Evolutionary conservation across 2,797 vertebrate species (phyloP).

Genomic region (Micromesistius poutassou): DNA sequence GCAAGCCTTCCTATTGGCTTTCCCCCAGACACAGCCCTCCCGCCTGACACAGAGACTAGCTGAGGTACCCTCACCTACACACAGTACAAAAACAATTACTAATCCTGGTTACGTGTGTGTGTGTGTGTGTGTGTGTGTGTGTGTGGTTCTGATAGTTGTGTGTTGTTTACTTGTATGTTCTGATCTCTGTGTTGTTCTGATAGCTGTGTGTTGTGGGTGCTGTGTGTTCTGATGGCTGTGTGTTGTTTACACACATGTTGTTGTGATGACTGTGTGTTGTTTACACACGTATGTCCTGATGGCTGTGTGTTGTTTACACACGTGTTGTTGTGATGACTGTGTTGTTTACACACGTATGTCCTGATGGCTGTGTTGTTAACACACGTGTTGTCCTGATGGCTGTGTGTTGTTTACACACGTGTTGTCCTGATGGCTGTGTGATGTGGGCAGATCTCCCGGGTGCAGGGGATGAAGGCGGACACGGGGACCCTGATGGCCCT

Average conservation of each 20-base stretch:
- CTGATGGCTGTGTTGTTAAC: not conserved
- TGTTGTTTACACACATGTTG: no score
- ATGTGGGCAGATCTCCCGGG: constrained; percentile 73
- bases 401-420: not conserved
- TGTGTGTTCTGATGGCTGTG: no score
- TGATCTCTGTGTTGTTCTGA: not conserved
- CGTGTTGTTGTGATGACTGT: no score
- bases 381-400: not conserved
- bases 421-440: not conserved
- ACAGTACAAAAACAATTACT: not conserved
- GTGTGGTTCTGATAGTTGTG: no score
- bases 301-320: not conserved
- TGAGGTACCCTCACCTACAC: constrained; percentile 72
- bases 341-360: no score
- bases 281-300: no score
- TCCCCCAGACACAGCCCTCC: constrained; percentile 84
- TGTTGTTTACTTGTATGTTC: not conserved
- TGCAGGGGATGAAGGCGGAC: constrained; percentile 83
- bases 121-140: no score
- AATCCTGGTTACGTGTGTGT: not conserved
- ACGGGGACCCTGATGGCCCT: constrained; percentile 77
- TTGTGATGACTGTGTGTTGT: no score
- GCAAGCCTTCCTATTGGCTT: constrained; percentile 84
- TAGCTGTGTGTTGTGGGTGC: no score
- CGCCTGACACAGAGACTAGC: constrained; percentile 86